A percentile compares a stretch with the other conserved stretches of the same genome.
These are phyloP conservation scores for Progne subis DNA, from an alignment of 2,113 vertebrate genomes.

Conservation along the genomic window DNA sequence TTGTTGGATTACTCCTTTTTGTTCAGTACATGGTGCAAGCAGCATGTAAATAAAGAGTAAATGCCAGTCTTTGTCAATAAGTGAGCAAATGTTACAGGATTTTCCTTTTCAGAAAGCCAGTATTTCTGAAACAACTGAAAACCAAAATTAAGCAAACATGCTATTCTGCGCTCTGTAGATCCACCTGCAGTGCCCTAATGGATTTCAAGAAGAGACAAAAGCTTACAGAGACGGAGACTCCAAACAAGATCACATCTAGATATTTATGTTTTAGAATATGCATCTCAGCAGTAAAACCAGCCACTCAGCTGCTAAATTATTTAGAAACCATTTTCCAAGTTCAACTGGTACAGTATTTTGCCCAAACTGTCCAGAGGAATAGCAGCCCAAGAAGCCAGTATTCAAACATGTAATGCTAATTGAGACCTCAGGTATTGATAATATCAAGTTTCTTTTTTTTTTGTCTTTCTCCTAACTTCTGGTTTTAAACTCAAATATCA, in stretches of 20 bases:
- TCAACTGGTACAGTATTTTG: background rate
- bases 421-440: background rate
- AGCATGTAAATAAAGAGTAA: background rate
- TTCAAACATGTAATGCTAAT: background rate
- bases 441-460: background rate
- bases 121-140: background rate
- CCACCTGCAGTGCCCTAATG: background rate
- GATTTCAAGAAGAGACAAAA: background rate
- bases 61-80: background rate
- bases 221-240: background rate
- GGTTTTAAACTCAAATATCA: background rate
- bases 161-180: background rate
- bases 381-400: background rate
- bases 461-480: background rate
- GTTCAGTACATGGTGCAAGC: background rate
- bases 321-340: background rate
- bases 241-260: background rate
- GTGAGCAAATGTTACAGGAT: background rate
- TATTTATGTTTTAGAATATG: background rate
- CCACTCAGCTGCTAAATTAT: background rate
- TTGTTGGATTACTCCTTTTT: background rate
- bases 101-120: background rate
- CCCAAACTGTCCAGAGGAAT: background rate
- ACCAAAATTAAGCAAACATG: background rate
- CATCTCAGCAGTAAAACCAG: background rate